Percentiles rank a stretch among this genome's conserved stretches.
These are phyloP conservation scores for Dysmachus trigonus DNA, from an alignment of 2,888 invertebrate genomes.

Conservation along the genomic window DNA sequence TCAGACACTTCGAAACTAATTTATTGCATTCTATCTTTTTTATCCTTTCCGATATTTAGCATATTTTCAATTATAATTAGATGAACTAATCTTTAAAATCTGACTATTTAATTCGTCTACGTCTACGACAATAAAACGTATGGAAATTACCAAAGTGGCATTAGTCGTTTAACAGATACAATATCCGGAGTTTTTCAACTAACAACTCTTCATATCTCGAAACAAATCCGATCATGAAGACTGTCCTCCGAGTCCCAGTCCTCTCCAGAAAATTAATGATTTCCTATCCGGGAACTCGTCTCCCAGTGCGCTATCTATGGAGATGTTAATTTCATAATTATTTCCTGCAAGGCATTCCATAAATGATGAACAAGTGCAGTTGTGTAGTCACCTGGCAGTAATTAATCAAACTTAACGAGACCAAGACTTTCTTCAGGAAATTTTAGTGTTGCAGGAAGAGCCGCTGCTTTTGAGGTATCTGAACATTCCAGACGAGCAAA, in stretches of 20 bases:
- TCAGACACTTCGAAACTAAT: no score
- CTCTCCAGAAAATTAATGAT: neutral
- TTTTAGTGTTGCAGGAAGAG: conserved; percentile 6
- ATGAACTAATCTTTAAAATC: no score
- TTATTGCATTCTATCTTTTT: no score
- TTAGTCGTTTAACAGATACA: neutral
- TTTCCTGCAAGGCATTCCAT: conserved; percentile 3
- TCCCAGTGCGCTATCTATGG: neutral
- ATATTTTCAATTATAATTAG: neutral
- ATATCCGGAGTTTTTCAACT: neutral
- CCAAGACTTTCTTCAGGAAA: neutral
- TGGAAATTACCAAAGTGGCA: neutral
- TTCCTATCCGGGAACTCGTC: neutral
- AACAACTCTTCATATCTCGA: neutral
- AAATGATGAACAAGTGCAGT: conserved; percentile 14
- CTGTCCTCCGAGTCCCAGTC: neutral
- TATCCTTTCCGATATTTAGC: neutral
- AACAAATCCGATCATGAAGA: neutral
- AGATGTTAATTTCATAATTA: conserved; percentile 33
- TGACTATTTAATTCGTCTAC: no score
- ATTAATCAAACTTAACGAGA: conserved; percentile 32
- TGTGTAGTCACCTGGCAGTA: neutral
- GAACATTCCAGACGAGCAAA: neutral
- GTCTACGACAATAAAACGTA: neutral
- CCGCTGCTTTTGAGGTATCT: neutral